Percentiles rank a stretch among this genome's conserved stretches.
These are phyloP conservation scores for Orcinus orca DNA, from an alignment of 2,113 vertebrate species.

Conservation along the genomic window DNA sequence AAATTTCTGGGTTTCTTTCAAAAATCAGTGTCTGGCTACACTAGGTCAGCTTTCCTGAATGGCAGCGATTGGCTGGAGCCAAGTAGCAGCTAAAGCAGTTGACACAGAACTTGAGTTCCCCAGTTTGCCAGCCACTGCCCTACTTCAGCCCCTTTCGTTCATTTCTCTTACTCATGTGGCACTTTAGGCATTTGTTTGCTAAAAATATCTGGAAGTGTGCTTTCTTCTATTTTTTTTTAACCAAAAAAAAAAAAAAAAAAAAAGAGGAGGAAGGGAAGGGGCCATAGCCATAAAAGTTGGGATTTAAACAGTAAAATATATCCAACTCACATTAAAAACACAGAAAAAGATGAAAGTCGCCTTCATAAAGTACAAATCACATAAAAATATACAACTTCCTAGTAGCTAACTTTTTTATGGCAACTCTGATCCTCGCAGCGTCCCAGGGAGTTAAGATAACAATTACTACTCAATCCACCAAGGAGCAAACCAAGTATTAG, in stretches of 20 bases:
- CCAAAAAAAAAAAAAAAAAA: background rate
- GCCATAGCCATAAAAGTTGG: background rate
- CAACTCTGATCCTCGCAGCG: background rate
- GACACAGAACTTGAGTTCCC: background rate
- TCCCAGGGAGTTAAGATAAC: background rate
- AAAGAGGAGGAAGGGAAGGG: background rate
- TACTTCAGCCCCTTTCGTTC: background rate
- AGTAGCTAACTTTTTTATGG: background rate
- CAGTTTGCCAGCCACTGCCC: background rate
- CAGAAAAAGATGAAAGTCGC: background rate
- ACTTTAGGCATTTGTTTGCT: background rate
- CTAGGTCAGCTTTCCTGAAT: background rate
- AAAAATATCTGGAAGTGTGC: background rate
- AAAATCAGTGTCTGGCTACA: background rate
- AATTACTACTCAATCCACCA: background rate
- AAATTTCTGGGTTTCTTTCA: slow-evolving; percentile 16
- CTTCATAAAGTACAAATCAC: background rate
- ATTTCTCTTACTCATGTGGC: background rate
- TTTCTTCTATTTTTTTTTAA: background rate
- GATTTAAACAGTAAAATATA: slow-evolving; percentile 6
- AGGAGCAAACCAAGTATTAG: background rate
- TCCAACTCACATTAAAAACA: background rate
- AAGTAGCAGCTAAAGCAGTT: background rate
- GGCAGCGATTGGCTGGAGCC: background rate
- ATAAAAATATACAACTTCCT: background rate